Conservation (phyloP, 1,140 invertebrate genomes). For the Drosophila mayri region DNA sequence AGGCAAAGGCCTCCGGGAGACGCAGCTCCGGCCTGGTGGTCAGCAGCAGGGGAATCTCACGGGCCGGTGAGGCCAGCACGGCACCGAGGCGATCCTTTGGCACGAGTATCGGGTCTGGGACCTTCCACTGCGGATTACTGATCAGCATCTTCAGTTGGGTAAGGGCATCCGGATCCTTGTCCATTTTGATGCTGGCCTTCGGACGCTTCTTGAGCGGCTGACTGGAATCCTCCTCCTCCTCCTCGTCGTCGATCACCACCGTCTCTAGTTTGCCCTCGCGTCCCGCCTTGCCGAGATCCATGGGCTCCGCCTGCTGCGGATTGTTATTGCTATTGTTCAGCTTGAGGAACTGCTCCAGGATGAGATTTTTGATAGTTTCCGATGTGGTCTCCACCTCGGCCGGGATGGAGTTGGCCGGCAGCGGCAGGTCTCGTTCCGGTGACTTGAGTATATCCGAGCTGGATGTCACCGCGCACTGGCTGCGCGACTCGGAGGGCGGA, state of each 20-base stretch:
- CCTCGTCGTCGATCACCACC: slow-evolving; percentile 76
- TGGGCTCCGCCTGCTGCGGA: slow-evolving; percentile 87
- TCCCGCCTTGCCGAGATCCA: slow-evolving; percentile 87
- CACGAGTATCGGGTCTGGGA: slow-evolving; percentile 92
- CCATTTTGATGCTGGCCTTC: slow-evolving; percentile 70
- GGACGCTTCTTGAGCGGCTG: slow-evolving; percentile 87
- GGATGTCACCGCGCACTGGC: slow-evolving; percentile 80
- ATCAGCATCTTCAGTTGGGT: slow-evolving; percentile 91
- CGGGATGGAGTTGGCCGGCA: slow-evolving; percentile 70
- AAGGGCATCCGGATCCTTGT: slow-evolving; percentile 88
- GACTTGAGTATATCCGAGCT: slow-evolving; percentile 74
- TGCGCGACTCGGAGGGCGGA: slow-evolving; percentile 78
- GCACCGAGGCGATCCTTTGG: slow-evolving; percentile 90
- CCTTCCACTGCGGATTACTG: slow-evolving; percentile 88
- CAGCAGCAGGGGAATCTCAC: slow-evolving; percentile 91
- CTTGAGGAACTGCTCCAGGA: slow-evolving; percentile 81
- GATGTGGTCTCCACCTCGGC: slow-evolving; percentile 75
- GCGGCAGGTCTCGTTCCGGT: slow-evolving; percentile 53
- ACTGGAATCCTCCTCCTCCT: slow-evolving; percentile 85
- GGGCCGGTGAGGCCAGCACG: slow-evolving; percentile 90
- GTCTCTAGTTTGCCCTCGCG: slow-evolving; percentile 85
- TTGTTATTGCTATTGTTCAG: slow-evolving; percentile 57
- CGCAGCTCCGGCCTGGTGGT: slow-evolving; percentile 89
- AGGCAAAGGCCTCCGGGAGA: slow-evolving; percentile 89
- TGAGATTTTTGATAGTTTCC: slow-evolving; percentile 81